Evolutionary conservation across 2,113 vertebrate genomes (phyloP).

Genomic region (Phaetusa simplex): DNA sequence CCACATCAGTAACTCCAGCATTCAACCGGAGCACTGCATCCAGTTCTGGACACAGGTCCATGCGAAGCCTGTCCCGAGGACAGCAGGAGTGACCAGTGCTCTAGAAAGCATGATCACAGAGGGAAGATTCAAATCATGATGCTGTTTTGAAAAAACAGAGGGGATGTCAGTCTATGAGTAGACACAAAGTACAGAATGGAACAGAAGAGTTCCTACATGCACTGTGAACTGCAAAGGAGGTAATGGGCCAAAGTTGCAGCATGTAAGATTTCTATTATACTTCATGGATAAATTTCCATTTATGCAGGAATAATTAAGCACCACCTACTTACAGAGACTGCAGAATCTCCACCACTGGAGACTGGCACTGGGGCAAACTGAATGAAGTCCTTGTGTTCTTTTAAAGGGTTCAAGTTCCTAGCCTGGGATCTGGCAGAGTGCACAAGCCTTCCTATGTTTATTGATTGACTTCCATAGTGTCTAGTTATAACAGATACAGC

Average conservation of each 20-base stretch:
- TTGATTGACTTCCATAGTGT: neutral
- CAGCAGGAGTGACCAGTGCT: rapidly evolving
- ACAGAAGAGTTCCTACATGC: neutral
- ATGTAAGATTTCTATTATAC: neutral
- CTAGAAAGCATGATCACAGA: neutral
- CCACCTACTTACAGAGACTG: neutral
- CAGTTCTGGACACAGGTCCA: neutral
- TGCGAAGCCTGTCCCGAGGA: neutral
- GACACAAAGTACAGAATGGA: neutral
- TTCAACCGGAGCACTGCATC: neutral
- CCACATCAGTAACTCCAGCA: neutral
- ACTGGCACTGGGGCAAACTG: neutral
- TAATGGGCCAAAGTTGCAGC: neutral
- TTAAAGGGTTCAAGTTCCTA: neutral
- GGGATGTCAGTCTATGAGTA: neutral
- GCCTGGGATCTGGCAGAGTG: neutral
- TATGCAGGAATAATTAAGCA: neutral
- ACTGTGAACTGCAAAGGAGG: neutral
- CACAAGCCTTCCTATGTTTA: neutral
- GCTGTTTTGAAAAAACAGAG: neutral
- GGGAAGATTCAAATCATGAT: neutral
- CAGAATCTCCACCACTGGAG: neutral
- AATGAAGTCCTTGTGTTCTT: neutral
- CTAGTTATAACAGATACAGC: neutral
- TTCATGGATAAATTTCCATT: neutral